Evolutionary conservation across 1,140 invertebrate genomes (phyloP).

Genomic region (Notospermus geniculatus): DNA sequence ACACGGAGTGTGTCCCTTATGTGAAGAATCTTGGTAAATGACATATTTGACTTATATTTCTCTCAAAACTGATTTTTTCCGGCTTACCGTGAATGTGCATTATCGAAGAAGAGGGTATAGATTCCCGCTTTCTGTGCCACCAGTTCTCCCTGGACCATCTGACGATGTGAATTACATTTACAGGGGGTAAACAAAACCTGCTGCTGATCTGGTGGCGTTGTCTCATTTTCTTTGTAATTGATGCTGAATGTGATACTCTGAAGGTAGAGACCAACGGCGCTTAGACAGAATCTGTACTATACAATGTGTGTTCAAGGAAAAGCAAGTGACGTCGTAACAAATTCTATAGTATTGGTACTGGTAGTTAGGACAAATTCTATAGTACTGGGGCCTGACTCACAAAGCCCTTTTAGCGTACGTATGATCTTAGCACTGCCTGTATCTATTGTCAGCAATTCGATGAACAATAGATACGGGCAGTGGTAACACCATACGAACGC

Average conservation of each 20-base stretch:
- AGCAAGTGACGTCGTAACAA: neutral
- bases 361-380: too few species aligned
- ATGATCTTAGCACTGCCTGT: too few species aligned
- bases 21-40: too few species aligned
- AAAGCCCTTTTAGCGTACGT: too few species aligned
- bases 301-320: neutral
- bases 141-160: slow-evolving; percentile 44
- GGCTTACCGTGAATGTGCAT: slow-evolving; percentile 48
- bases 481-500: neutral
- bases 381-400: too few species aligned
- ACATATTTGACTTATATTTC: too few species aligned
- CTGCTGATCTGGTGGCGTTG: slow-evolving; percentile 18
- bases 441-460: too few species aligned
- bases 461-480: too few species aligned
- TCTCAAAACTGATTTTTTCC: too few species aligned
- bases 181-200: slow-evolving; percentile 38
- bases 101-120: slow-evolving; percentile 53
- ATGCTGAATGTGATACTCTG: slow-evolving; percentile 52
- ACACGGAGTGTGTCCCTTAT: too few species aligned
- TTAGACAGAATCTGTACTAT: neutral
- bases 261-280: neutral
- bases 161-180: slow-evolving; percentile 51
- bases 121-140: slow-evolving; percentile 43
- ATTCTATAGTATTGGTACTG: neutral
- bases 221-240: slow-evolving; percentile 29